phyloP scores from a whole-genome alignment of 1,140 invertebrate species.

The Halesus radiatus region DNA sequence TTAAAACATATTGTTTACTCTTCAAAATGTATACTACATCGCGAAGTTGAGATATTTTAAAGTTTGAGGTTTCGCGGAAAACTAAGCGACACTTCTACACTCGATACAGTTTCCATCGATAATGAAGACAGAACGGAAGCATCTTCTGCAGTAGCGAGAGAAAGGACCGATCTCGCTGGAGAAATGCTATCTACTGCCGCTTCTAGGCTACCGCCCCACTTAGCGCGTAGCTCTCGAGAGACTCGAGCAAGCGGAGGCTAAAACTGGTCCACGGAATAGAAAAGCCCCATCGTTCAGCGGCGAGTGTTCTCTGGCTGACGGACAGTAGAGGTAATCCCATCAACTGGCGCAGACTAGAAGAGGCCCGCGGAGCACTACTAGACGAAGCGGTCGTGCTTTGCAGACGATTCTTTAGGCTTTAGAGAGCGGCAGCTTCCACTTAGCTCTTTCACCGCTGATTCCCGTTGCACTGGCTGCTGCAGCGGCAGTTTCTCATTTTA shows the following conservation, averaged over 20 bases:
- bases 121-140: neutral
- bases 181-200: conserved; percentile 32
- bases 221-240: neutral
- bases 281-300: neutral
- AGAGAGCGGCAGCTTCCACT: conserved; percentile 25
- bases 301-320: no score
- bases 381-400: neutral
- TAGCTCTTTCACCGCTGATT: conserved; percentile 30
- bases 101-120: neutral
- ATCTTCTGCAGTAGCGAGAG: conserved; percentile 4
- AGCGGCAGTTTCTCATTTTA: conserved; percentile 21
- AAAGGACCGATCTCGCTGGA: conserved; percentile 29
- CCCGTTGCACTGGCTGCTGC: conserved; percentile 34
- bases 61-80: no score
- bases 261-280: neutral
- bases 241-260: neutral
- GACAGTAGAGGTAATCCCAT: neutral
- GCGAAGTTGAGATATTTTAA: no score
- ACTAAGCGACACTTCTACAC: neutral
- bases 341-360: no score
- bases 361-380: no score
- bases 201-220: conserved; percentile 32
- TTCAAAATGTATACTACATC: no score
- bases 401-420: neutral
- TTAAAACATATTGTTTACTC: neutral